Evolutionary conservation across 2,888 invertebrate genomes (phyloP).

Genomic region (Drosophila subsilvestris): DNA sequence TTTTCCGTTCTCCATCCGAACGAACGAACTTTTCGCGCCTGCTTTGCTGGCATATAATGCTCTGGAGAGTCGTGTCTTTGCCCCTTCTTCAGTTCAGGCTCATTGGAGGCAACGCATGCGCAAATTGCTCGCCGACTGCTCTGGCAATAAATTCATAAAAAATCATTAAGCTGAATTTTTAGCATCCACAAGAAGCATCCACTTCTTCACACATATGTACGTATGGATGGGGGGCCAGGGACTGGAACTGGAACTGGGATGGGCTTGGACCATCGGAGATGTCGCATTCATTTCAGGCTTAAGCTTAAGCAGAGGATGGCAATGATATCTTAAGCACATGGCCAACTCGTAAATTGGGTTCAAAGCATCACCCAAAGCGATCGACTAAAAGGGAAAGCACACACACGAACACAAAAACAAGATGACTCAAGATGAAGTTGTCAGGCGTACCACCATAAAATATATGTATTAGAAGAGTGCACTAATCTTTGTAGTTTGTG

Average conservation of each 20-base stretch:
- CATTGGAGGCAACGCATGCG: constrained; percentile 78
- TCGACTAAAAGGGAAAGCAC: constrained; percentile 7
- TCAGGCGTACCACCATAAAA: constrained; percentile 8
- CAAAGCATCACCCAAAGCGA: neutral
- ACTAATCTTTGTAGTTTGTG: neutral
- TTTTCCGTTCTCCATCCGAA: too few relatives aligned
- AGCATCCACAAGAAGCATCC: constrained; percentile 42
- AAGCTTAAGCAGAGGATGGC: constrained; percentile 57
- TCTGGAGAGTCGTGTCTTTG: neutral
- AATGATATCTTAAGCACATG: constrained; percentile 66
- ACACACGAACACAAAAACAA: constrained; percentile 1
- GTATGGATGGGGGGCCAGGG: neutral
- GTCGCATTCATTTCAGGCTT: constrained; percentile 73
- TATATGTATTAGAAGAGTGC: constrained; percentile 17
- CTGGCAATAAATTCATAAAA: constrained; percentile 76
- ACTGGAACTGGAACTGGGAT: constrained; percentile 18
- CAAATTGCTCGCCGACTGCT: constrained; percentile 70
- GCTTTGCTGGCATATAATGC: constrained; percentile 36
- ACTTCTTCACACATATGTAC: constrained; percentile 32
- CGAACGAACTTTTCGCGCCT: constrained; percentile 61
- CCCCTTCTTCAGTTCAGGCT: constrained; percentile 55
- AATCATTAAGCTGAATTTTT: constrained; percentile 73
- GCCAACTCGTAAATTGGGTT: constrained; percentile 61
- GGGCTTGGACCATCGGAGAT: constrained; percentile 39
- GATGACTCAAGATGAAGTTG: constrained; percentile 19